Conservation (phyloP, 2,888 invertebrate genomes). For the Phortica okadai region DNA sequence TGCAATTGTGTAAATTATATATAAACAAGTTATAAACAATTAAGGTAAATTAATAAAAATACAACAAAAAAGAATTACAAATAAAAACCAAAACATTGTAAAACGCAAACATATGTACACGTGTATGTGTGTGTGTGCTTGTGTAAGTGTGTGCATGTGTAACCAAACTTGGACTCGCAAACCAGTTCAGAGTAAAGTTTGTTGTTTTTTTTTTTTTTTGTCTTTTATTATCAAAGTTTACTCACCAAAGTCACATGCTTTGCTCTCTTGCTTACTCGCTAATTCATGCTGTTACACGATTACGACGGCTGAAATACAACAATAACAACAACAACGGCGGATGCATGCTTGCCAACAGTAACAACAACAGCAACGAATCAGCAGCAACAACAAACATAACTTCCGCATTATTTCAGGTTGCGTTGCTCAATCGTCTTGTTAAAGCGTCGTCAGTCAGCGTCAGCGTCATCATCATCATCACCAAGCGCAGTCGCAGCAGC, state of each 20-base stretch:
- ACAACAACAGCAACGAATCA: slow-evolving; percentile 36
- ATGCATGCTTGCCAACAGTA: slow-evolving; percentile 40
- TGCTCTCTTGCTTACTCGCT: background rate
- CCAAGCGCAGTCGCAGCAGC: slow-evolving; percentile 30
- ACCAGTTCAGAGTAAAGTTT: slow-evolving; percentile 42
- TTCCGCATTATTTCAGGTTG: slow-evolving; percentile 51
- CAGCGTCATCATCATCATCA: slow-evolving; percentile 15
- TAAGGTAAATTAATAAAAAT: slow-evolving; percentile 38
- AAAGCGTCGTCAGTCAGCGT: background rate
- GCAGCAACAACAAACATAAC: slow-evolving; percentile 41
- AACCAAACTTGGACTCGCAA: slow-evolving; percentile 34
- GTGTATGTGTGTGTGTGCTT: background rate
- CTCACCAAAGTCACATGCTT: slow-evolving; percentile 38
- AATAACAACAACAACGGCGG: slow-evolving; percentile 51
- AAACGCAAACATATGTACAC: slow-evolving; percentile 32
- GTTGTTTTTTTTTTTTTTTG: slow-evolving; percentile 50
- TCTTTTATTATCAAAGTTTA: slow-evolving; percentile 29
- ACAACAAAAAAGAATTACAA: slow-evolving; percentile 48
- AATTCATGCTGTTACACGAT: slow-evolving; percentile 40
- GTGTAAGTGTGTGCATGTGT: slow-evolving; percentile 5
- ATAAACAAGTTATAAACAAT: slow-evolving; percentile 69
- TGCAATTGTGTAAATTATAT: slow-evolving; percentile 49
- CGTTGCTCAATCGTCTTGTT: slow-evolving; percentile 43
- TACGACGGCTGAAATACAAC: slow-evolving; percentile 30
- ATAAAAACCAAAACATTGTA: slow-evolving; percentile 63